These are phyloP conservation scores for Germaria angustata DNA, from an alignment of 2,888 invertebrate genomes.

Conservation along the genomic window DNA sequence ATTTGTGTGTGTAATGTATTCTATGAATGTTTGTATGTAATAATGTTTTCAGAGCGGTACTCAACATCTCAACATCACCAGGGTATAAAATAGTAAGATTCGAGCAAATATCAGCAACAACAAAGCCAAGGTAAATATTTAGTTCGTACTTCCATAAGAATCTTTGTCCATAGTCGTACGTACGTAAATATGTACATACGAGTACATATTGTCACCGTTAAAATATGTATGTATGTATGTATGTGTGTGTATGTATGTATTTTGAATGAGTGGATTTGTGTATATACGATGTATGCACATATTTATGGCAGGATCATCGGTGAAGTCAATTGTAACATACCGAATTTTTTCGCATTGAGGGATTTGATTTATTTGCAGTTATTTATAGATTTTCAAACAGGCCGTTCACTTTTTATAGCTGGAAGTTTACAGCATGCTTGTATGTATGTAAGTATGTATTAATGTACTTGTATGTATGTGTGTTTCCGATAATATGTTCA, in stretches of 20 bases:
- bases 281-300: conserved; percentile 41
- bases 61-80: too few relatives aligned
- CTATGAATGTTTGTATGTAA: too few relatives aligned
- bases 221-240: neutral
- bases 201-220: neutral
- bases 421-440: conserved; percentile 5
- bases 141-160: neutral
- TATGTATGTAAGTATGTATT: too few relatives aligned
- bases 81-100: conserved; percentile 57
- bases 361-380: conserved; percentile 80
- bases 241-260: neutral
- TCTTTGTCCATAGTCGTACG: neutral
- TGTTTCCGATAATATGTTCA: neutral
- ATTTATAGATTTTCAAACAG: conserved; percentile 76
- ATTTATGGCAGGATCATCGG: conserved; percentile 71
- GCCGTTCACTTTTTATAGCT: conserved; percentile 52
- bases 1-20: conserved; percentile 67
- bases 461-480: neutral
- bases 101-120: conserved; percentile 48
- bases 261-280: conserved; percentile 26
- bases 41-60: conserved; percentile 68
- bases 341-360: conserved; percentile 78
- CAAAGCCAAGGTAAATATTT: conserved; percentile 39
- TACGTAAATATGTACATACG: neutral
- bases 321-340: conserved; percentile 80